Evolutionary conservation across 2,888 invertebrate genomes (phyloP), one percentile per base, ranked within the genome.

Genomic region (Drosophila longiperda): DNA sequence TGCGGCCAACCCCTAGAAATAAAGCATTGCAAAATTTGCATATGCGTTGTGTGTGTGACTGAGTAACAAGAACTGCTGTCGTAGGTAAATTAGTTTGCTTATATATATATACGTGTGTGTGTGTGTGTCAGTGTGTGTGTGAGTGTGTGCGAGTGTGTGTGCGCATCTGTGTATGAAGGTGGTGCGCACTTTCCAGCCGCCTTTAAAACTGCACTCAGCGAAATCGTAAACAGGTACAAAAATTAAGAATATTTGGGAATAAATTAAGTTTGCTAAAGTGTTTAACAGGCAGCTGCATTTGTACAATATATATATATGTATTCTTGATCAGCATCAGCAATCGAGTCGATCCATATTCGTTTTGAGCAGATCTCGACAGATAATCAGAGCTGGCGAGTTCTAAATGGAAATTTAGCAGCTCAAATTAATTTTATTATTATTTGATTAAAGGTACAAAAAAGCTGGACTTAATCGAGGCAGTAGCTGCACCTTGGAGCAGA

Each of bases 11-110:
- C 89, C 88, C 67, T 75, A 57, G 73, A 83, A 76, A 78, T 82
- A 78, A 78, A 83, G 86, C 88, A 88, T 86, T 73, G 74, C 62
- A 66, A 84, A 84, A 77, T 84, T 84, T 85, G 84, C 84, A 85
- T 88, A 84, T 85, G 82, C 85, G 77, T 82, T 61, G 57, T 65
- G 67, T 68, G 66, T 66, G 75, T 66, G 68, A 67, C 68, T 73
- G 70, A 73, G 83, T 66, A 60, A 70, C 86, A 74, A 82, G 83
- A 86, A 86, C 72, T 86, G 85, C 89, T 86, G 77, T 82, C 87
- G 86, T 86, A 86, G 86, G 86, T 86, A 86, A 86, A 86, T 86
- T 86, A 86, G 86, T 86, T 86, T 76, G 62, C 71, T 45, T 72
- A 63, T 65, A 64, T 54, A 26, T 59, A 58, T 57, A 29, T 23